Base-by-base conservation (phyloP, 1,140 invertebrate genomes). In the Rhagoletis zephyria region DNA sequence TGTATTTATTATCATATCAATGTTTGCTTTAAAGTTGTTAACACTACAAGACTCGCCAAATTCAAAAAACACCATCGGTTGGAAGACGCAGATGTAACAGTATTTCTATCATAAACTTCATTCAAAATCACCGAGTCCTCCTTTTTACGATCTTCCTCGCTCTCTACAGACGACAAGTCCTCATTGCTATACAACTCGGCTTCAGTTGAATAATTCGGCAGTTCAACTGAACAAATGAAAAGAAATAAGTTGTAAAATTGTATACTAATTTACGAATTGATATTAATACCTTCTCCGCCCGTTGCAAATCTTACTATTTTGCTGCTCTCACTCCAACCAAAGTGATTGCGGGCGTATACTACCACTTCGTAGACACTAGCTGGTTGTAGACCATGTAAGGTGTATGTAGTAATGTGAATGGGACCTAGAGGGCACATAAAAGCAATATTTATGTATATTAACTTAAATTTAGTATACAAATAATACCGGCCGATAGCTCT, bases 261-360 rank as follows among this genome's bases (percentile, higher is more conserved):
- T 64, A 14, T 9, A 30, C 40, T 40, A 87, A 65, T 19, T 67
- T 74, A 56, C 67, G 64, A 40, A 70, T 45, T 56, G 85, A 51
- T 85, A 14, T 61, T 14, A 6, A 45, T 93, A 96, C 95, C 93
- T 90, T 94, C 93, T 74, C 95, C 95, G n/a, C 94, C 93, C 3
- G 95, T 96, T 10, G 95, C 93, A 89, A 96, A 96, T 88, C 94
- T 93, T 64, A 95, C 93, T 48, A 95, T 94, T 19, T 94, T 94
- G 9, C 95, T 96, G 1, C 95, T 94, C 89, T 95, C 94, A 85
- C 95, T 96, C 95, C 95, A 96, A 3, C 96, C 96, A 89, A 95
- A 96, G 88, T 94, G 94, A 93, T 96, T 96, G 90, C 95, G 94
- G 1, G 95, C 95, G 40, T 95, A 91, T 12, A 96, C 93, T 2